A percentile compares a stretch with the other conserved stretches of the same genome.
Conservation (phyloP, 2,888 invertebrate genomes). For the Athrips mouffetella region DNA sequence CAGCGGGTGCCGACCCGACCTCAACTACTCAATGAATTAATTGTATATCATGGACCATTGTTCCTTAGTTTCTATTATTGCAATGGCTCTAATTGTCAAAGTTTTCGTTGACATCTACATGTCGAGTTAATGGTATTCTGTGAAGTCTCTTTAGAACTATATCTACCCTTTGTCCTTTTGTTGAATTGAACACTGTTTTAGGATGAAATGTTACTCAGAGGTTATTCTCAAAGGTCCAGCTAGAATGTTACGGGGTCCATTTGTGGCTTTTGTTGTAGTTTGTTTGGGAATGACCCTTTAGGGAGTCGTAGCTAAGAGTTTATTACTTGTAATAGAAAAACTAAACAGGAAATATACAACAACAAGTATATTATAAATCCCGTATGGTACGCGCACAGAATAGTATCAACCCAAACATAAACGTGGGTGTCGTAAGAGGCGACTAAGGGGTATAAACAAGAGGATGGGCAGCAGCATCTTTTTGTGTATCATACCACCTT, state of each 20-base stretch:
- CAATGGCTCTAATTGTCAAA: constrained; percentile 64
- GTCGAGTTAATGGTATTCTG: constrained; percentile 60
- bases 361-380: no score
- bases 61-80: constrained; percentile 71
- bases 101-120: constrained; percentile 62
- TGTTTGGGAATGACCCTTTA: constrained; percentile 41
- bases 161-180: constrained; percentile 63
- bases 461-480: no score
- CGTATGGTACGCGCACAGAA: no score
- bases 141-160: constrained; percentile 58
- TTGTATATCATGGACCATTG: constrained; percentile 64
- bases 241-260: constrained; percentile 39
- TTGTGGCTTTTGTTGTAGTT: constrained; percentile 20
- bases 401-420: no score
- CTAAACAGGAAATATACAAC: no score
- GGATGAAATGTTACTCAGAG: constrained; percentile 50
- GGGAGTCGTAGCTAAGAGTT: no score
- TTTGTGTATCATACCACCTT: no score
- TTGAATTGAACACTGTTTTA: constrained; percentile 43
- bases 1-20: constrained; percentile 62
- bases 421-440: no score
- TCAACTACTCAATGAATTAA: constrained; percentile 67
- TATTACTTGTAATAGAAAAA: no score
- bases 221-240: constrained; percentile 30
- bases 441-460: no score